Base-by-base conservation (phyloP, 2,797 vertebrate genomes). In the Manis pentadactyla region DNA sequence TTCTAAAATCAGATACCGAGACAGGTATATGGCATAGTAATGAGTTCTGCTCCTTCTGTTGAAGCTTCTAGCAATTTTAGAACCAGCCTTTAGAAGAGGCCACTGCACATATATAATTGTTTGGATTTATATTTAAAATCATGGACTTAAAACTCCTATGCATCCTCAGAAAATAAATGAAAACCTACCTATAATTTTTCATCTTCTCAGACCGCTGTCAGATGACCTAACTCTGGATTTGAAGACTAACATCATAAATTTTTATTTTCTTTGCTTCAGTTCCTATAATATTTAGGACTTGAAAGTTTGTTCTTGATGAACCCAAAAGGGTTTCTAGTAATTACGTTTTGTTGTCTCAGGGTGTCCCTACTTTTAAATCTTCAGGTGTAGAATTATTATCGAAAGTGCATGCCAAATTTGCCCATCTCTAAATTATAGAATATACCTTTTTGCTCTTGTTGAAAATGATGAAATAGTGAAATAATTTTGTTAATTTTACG, bases 91-190 rank as follows among this genome's bases (percentile, higher is more conserved):
- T 18, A 8, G 49, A 81, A 68, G 29, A 87, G 17, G 51, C 1
- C 19, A 85, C 27, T 46, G 10, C 17, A 77, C 1, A 37, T n/a
- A 91, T n/a, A 21, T 11, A 63, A 74, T 74, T 34, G 17, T 90
- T 69, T 57, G 3, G 27, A 53, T 81, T 93, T 91, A 13, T 34
- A 73, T 71, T 90, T 90, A 68, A 77, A 88, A 88, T 74, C 4
- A n/a, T 64, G 57, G 25, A 69, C 39, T 49, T 64, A 82, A 88
- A 87, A 61, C 49, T 37, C 53, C 19, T 42, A 34, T 31, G 15
- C 25, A 29, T 31, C 53, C 46, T 81, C 57, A 94, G 21, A 79
- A 95, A 94, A 87, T 34, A 90, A 90, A 51, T 57, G 18, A 78
- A 81, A 90, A 74, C 34, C 23, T 25, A 71, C 18, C 8, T 83